Base-by-base conservation (phyloP, 1,140 invertebrate species). In the Venturia canescens region DNA sequence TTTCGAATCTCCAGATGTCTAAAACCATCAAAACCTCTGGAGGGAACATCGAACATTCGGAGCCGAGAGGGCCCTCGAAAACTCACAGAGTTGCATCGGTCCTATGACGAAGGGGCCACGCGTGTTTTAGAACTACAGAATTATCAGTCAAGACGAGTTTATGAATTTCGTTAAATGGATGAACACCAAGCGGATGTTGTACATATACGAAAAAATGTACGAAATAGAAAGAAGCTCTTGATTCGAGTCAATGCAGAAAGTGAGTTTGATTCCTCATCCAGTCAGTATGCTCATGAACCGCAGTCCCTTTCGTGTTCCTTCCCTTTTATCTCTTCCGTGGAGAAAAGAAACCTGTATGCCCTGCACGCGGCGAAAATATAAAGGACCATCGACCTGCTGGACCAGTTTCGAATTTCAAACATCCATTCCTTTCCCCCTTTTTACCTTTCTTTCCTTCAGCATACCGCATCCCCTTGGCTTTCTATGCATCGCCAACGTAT, bases 381-480 rank as follows among this genome's bases (percentile, higher is more conserved):
- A 78, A 78, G 77, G 38, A 78, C 77, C 77, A 78, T 78, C 77
- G 77, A 78, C 77, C 77, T 78, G 77, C 63, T 63, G 77, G 67
- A 78, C 77, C 63, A 78, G 77, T 78, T 78, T 78, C 34, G 63
- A 21, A 67, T 69, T 34, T 69, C 5, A 23, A 38, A 44, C 27
- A n/a, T 11, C 53, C n/a, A 31, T 34, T 21, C n/a, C 74, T 63
- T 27, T 63, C 53, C 44, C 38, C 16, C 48, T 74, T 48, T 23
- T n/a, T 29, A 53, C 53, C 9, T 21, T 31, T 21, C 27, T 69
- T 4, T 29, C 66, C 26, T 69, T 31, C 7, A 13, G 3, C 29
- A 11, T 16, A 3, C 13, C 5, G n/a, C 21, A 16, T 53, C 16
- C 13, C 38, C 38, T 9, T 13, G 38, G 38, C 13, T 44, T 34